These are phyloP conservation scores for Eulithis prunata DNA, from an alignment of 2,888 invertebrate species.

Conservation along the genomic window DNA sequence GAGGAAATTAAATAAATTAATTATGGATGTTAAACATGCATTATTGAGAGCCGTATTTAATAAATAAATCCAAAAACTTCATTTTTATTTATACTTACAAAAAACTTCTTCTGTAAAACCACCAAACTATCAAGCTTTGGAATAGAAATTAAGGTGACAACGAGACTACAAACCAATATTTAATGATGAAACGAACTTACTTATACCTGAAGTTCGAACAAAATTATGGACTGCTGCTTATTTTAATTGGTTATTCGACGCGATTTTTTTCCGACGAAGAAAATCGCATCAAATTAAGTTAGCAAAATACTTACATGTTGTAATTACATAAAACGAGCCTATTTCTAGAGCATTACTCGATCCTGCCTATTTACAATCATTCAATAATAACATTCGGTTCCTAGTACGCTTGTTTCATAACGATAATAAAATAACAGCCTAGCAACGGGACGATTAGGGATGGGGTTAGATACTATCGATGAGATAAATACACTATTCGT, in stretches of 20 bases:
- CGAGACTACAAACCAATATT: no score
- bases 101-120: background rate
- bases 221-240: no score
- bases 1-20: conserved; percentile 66
- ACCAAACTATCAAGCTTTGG: no score
- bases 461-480: conserved; percentile 19
- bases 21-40: conserved; percentile 48
- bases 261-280: no score
- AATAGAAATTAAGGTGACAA: no score
- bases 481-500: no score
- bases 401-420: conserved; percentile 46
- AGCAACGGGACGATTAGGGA: conserved; percentile 36
- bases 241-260: no score
- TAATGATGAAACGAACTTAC: no score
- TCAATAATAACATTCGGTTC: conserved; percentile 59
- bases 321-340: conserved; percentile 14
- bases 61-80: conserved; percentile 9
- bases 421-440: conserved; percentile 51
- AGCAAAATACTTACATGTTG: conserved; percentile 8
- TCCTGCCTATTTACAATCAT: conserved; percentile 54
- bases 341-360: conserved; percentile 29
- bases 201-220: no score
- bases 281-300: no score
- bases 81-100: background rate
- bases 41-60: conserved; percentile 14